These are phyloP conservation scores for Oostethus manadensis DNA, from an alignment of 2,113 vertebrate species.

Conservation along the genomic window DNA sequence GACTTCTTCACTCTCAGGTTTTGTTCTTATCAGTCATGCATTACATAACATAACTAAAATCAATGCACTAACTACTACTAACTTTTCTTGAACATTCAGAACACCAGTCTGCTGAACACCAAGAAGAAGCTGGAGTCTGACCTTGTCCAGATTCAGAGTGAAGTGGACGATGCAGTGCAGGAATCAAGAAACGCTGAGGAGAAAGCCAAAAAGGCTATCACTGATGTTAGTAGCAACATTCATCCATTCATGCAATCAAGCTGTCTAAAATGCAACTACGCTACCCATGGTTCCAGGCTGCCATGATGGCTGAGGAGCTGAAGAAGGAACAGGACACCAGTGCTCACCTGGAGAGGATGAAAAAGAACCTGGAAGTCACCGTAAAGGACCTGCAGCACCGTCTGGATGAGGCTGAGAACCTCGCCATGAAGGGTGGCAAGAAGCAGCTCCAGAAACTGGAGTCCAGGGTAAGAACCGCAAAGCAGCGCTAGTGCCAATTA, in stretches of 20 bases:
- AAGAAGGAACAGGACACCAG: constrained; percentile 88
- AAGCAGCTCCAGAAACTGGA: constrained; percentile 84
- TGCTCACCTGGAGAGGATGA: constrained; percentile 90
- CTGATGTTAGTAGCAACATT: constrained; percentile 63
- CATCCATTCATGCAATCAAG: no score
- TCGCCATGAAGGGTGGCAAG: constrained; percentile 82
- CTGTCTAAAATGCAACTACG: no score
- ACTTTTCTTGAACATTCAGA: constrained; percentile 27
- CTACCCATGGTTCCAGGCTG: constrained; percentile 59
- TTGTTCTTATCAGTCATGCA: not conserved
- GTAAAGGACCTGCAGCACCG: constrained; percentile 79
- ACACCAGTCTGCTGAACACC: constrained; percentile 61
- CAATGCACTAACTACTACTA: not conserved
- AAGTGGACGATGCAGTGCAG: constrained; percentile 60
- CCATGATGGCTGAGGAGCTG: constrained; percentile 85
- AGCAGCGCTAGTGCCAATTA: not conserved
- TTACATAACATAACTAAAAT: not conserved
- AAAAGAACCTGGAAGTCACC: constrained; percentile 88
- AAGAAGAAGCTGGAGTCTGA: constrained; percentile 64
- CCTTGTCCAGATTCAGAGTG: constrained; percentile 55
- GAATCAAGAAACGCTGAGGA: constrained; percentile 82
- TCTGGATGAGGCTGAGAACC: constrained; percentile 84
- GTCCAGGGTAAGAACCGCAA: constrained; percentile 58
- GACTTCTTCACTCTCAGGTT: constrained; percentile 87
- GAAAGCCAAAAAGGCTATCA: constrained; percentile 94